These are phyloP conservation scores for Peucedramus taeniatus DNA, from an alignment of 2,113 vertebrate species.

Conservation along the genomic window DNA sequence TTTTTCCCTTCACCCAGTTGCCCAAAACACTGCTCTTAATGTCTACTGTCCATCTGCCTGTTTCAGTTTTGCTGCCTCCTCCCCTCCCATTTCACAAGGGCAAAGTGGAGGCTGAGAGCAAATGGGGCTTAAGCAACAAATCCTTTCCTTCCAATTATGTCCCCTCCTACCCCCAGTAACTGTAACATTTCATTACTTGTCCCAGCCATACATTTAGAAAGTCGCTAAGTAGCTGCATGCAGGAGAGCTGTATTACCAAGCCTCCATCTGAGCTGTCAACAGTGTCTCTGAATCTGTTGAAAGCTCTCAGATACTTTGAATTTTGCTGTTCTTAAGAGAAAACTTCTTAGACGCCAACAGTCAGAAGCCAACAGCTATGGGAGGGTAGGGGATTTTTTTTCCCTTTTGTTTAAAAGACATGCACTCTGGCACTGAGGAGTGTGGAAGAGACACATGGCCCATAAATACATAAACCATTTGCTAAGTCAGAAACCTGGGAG, in stretches of 20 bases:
- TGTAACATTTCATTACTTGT: constrained; percentile 7
- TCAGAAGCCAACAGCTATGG: constrained; percentile 32
- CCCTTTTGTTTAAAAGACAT: constrained; percentile 27
- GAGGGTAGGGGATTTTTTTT: background rate
- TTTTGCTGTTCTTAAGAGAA: constrained; percentile 22
- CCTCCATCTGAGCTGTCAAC: constrained; percentile 20
- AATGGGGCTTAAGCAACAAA: background rate
- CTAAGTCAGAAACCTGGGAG: constrained; percentile 67
- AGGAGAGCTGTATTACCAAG: constrained; percentile 4
- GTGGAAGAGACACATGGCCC: constrained; percentile 27
- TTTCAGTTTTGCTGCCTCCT: background rate
- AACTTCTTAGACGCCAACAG: background rate
- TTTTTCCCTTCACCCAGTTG: background rate
- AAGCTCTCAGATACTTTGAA: constrained; percentile 41
- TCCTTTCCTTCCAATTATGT: background rate
- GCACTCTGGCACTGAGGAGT: background rate
- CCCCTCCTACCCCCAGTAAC: background rate
- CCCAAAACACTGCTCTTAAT: background rate
- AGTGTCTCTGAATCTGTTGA: background rate
- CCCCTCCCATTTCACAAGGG: background rate
- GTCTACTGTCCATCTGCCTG: background rate
- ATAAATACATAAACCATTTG: constrained; percentile 33
- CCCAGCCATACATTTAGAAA: background rate
- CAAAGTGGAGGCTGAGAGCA: background rate
- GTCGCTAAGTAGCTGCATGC: background rate